Base-by-base conservation (phyloP, 2,888 invertebrate species). In the Scrobipalpa costella region DNA sequence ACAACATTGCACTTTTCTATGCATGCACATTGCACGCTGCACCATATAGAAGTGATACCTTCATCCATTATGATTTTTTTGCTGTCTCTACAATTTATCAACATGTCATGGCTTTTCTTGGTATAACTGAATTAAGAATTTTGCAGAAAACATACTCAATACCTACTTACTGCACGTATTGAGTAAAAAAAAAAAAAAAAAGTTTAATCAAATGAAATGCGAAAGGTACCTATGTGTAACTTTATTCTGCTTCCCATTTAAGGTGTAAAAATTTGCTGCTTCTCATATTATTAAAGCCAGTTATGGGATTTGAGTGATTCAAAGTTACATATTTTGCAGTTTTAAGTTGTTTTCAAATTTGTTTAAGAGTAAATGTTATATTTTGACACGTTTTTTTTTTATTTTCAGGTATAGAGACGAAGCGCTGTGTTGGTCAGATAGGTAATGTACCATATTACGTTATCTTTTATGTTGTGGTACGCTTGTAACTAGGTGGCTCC, bases 401-500 rank as follows among this genome's bases (percentile, higher is more conserved):
- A 76, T 77, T 94, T 94, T 68, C 94, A 97, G 97, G 92, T 97
- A 97, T 87, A 94, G 97, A 70, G 97, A 97, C 72, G 97, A 97
- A 73, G 95, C 96, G 19, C 92, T 97, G 59, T 97, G 97, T 88
- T 97, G 97, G 97, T 95, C 96, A 61, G 97, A 97, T 90, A 95
- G 97, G 97, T 97, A 93, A 94, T 19, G 92, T 63, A 21, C 61
- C 57, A 55, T 21, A 13, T 33, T 19, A 2, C 13, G 5, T 52
- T 27, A 33, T 33, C n/a, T 3, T 2, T 7, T 33, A 27, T 27
- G 33, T 34, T 33, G 11, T n/a, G n/a, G 3, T 13, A 33, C 13
- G 1, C 2, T 40, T 2, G 27, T 27, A 27, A 27, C 27, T 27
- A n/a, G n/a, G n/a, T n/a, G n/a, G n/a, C n/a, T n/a, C n/a, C n/a